These are phyloP conservation scores for Hyles lineata DNA, from an alignment of 2,888 invertebrate species.

Conservation along the genomic window DNA sequence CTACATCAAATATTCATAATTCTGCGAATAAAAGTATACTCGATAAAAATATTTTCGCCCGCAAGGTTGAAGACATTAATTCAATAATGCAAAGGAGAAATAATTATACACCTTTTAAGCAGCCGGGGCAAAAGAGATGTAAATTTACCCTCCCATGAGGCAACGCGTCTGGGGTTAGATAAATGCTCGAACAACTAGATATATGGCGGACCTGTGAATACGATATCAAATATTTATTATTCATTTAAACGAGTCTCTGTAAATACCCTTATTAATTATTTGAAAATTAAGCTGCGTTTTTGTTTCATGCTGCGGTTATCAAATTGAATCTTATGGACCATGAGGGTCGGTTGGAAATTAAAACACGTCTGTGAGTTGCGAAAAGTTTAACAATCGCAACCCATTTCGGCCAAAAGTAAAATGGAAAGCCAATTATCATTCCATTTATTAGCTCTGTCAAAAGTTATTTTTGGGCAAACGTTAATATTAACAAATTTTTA, in stretches of 20 bases:
- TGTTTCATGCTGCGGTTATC: not conserved
- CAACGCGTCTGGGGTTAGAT: conserved; percentile 55
- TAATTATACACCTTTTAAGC: conserved; percentile 30
- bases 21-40: not conserved
- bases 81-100: not conserved
- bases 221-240: conserved; percentile 41
- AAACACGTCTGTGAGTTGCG: not conserved
- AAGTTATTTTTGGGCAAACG: too few species aligned
- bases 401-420: not conserved
- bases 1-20: not conserved
- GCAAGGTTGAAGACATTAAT: not conserved
- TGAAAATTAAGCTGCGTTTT: not conserved
- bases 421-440: conserved; percentile 3
- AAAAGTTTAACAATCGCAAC: too few species aligned
- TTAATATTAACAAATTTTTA: too few species aligned
- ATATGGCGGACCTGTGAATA: conserved; percentile 49
- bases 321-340: not conserved
- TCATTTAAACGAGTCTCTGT: conserved; percentile 28
- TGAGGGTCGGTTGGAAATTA: not conserved
- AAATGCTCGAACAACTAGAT: conserved; percentile 61
- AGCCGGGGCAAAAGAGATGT: conserved; percentile 39
- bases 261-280: not conserved
- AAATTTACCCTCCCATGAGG: conserved; percentile 45
- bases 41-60: not conserved
- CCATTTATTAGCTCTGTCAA: too few species aligned